Evolutionary conservation across 2,797 vertebrate species (phyloP), one percentile per base, ranked within the genome.

Genomic region (Galaxias olidus): DNA sequence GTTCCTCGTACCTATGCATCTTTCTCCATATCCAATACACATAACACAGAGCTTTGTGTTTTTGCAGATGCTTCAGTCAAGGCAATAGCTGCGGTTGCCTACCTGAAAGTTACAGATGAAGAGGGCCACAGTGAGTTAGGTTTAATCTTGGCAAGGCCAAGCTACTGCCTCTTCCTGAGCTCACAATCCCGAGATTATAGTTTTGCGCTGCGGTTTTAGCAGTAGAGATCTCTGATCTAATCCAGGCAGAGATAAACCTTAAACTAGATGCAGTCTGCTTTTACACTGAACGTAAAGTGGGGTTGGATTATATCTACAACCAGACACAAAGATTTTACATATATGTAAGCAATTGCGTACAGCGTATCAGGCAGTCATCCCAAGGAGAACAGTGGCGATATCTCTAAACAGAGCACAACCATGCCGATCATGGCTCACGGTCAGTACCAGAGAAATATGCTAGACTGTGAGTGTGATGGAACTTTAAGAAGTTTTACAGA

Each of bases 251-350:
- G 10, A 4, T 62, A 11, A 20, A 62, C 30, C 2, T 62, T 13
- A 51, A 9, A 3, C 3, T 40, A 0, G 30, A 62, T 10, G 10
- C 12, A 17, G 0, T 51, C 1, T 1, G 40, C 4, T 63, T 63
- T 15, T 53, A 63, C 41, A 18, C 30, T 1, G 61, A 53, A 14
- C 53, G 61, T 4, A 64, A 64, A 13, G 62, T 64, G 13, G 50
- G 53, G 2, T n/a, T 64, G n/a, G 51, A 50, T 14, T 64, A 64
- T 51, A 64, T 64, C 1, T 20, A 55, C 46, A 64, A 64, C 9
- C 9, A 64, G 13, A 42, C 30, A 8, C 49, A 20, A 14, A 15
- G 30, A 1, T 52, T 61, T 20, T 13, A 61, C 48, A 17, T 61
- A 11, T 61, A 61, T 45, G 46, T 61, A 15, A 11, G 47, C 45